These are phyloP conservation scores for Hemiprocne comata DNA, from an alignment of 2,113 vertebrate species.

Conservation along the genomic window DNA sequence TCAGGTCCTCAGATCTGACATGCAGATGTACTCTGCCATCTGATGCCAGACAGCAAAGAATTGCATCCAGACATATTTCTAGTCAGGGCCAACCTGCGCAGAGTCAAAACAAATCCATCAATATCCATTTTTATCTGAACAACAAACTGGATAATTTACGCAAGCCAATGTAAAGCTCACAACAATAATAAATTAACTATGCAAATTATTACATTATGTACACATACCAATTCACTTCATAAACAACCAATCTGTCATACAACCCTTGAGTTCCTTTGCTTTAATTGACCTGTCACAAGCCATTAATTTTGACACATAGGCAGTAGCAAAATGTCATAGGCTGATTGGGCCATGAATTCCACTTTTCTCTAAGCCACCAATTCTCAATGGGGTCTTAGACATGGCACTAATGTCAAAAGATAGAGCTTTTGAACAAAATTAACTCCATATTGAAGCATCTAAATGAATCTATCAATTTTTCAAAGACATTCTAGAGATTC, in stretches of 20 bases:
- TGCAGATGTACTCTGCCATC: neutral
- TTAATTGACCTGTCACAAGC: constrained; percentile 35
- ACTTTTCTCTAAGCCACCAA: neutral
- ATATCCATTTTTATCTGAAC: constrained; percentile 33
- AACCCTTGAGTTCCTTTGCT: neutral
- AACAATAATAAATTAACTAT: constrained; percentile 43
- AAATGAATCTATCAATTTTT: neutral
- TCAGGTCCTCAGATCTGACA: neutral
- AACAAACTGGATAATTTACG: constrained; percentile 36
- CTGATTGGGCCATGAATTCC: neutral
- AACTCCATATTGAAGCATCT: neutral
- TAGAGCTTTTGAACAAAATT: neutral
- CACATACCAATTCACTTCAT: constrained; percentile 37
- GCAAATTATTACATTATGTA: constrained; percentile 29
- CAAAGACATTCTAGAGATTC: neutral
- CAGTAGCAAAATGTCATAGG: neutral
- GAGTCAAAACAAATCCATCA: constrained; percentile 43
- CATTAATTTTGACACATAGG: constrained; percentile 3
- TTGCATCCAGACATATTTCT: neutral
- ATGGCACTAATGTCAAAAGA: neutral
- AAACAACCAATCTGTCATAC: constrained; percentile 6
- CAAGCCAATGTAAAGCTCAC: neutral
- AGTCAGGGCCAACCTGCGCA: neutral
- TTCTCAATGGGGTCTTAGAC: neutral
- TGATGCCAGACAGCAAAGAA: neutral